phyloP scores from a whole-genome alignment of 2,797 vertebrate species.

The Pogonophryne albipinna region DNA sequence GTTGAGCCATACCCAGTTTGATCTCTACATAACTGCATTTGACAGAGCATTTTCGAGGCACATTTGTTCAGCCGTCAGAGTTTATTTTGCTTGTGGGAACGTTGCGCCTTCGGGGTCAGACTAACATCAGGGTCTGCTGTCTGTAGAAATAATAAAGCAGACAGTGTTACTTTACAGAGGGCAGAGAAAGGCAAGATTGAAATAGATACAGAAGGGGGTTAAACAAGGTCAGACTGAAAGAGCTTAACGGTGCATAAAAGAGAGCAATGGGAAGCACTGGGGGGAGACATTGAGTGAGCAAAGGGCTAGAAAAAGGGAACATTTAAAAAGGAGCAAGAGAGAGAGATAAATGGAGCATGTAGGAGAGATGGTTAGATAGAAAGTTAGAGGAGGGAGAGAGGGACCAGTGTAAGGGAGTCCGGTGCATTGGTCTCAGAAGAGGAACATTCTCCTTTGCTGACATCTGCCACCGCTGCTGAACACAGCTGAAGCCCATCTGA shows the following conservation, averaged over 20 bases:
- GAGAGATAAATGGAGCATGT: constrained; percentile 38
- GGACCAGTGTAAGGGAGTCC: constrained; percentile 73
- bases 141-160: constrained; percentile 68
- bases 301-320: constrained; percentile 50
- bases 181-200: constrained; percentile 60
- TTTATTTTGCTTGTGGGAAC: constrained; percentile 61
- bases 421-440: constrained; percentile 42
- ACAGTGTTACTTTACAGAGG: constrained; percentile 67
- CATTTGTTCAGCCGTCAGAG: constrained; percentile 70
- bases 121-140: constrained; percentile 57
- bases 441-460: constrained; percentile 85
- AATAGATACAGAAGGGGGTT: constrained; percentile 73
- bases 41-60: constrained; percentile 59
- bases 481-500: constrained; percentile 88
- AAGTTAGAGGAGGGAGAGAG: constrained; percentile 38
- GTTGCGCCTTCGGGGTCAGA: constrained; percentile 59
- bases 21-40: constrained; percentile 52
- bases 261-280: constrained; percentile 53
- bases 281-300: constrained; percentile 53
- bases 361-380: constrained; percentile 32
- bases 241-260: constrained; percentile 59
- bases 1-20: constrained; percentile 25
- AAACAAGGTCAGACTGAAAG: constrained; percentile 67
- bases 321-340: constrained; percentile 17
- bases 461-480: constrained; percentile 88